Evolutionary conservation across 1,140 invertebrate species (phyloP).

Genomic region (Magallana ariakensis): DNA sequence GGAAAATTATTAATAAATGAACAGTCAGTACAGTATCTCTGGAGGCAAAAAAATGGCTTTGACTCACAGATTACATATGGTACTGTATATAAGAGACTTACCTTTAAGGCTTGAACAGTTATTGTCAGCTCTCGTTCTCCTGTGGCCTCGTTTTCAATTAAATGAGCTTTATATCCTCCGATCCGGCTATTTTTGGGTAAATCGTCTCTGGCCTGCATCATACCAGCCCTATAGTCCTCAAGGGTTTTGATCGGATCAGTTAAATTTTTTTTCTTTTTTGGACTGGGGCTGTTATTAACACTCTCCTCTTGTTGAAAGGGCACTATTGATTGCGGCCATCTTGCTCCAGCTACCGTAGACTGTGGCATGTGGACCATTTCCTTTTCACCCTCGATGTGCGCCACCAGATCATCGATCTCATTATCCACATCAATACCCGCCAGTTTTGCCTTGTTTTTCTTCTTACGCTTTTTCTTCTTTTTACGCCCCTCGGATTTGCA

Average conservation of each 20-base stretch:
- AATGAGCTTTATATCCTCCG: constrained; percentile 56
- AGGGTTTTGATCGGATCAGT: constrained; percentile 33
- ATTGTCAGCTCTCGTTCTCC: constrained; percentile 56
- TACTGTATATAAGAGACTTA: too few relatives aligned
- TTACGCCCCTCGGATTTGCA: constrained; percentile 50
- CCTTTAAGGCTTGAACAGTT: constrained; percentile 53
- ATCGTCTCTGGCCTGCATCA: constrained; percentile 45
- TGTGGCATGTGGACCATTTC: background rate
- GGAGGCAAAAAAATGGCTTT: too few relatives aligned
- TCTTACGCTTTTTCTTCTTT: constrained; percentile 64
- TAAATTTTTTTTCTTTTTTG: constrained; percentile 41
- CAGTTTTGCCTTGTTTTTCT: constrained; percentile 51
- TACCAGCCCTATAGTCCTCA: constrained; percentile 53
- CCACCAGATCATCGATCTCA: constrained; percentile 17
- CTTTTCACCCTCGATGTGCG: constrained; percentile 8
- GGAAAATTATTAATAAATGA: too few relatives aligned
- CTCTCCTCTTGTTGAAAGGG: background rate
- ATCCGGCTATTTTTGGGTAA: constrained; percentile 44
- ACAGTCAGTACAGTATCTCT: too few relatives aligned
- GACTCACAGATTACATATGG: too few relatives aligned
- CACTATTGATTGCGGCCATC: background rate
- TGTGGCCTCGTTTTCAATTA: constrained; percentile 56
- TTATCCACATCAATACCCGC: background rate
- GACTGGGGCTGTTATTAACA: background rate
- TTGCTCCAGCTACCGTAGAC: background rate